Base-by-base conservation (phyloP, 2,797 vertebrate species). In the Acridotheres tristis region DNA sequence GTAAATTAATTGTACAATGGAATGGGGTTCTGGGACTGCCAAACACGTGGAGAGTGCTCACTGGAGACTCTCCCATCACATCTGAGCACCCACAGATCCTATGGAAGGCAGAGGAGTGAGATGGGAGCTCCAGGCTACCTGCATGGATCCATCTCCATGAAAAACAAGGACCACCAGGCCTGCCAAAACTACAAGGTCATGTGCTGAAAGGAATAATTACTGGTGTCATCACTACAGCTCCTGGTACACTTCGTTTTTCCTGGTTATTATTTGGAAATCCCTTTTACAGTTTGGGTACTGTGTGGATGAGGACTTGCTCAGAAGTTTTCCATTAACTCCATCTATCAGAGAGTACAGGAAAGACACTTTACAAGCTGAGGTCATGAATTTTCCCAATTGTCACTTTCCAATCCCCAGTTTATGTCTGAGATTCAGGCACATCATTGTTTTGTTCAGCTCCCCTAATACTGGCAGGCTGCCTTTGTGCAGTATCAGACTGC, bases 1-100 rank as follows among this genome's bases (percentile, higher is more conserved):
- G 83, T 96, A 96, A 97, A 97, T 97, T 87, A 96, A 79, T 67
- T 80, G 84, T 84, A 81, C 93, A 96, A 94, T 91, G 79, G 92
- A 95, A 96, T 73, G 90, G 96, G 92, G 72, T 89, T 96, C 89
- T 88, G 83, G 93, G 95, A 90, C 86, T 88, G 92, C 81, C 34
- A 59, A 80, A 92, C 90, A 89, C 40, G n/a, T 13, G 45, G 74
- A 45, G 78, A 92, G 65, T n/a, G 48, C 40, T 96, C 95, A 68
- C 63, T 29, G 51, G 89, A 75, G 77, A 78, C 47, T 34, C 36
- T 34, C 21, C 88, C 80, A 80, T 62, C 77, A 61, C 43, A 71
- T 58, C 65, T 87, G 86, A 69, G 71, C 73, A 62, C 58, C 36
- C 75, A 26, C 1, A 50, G 38, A 84, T 43, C 36, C 23, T 2